These are phyloP conservation scores for Alligator mississippiensis DNA, from an alignment of 2,113 vertebrate genomes.

Conservation along the genomic window DNA sequence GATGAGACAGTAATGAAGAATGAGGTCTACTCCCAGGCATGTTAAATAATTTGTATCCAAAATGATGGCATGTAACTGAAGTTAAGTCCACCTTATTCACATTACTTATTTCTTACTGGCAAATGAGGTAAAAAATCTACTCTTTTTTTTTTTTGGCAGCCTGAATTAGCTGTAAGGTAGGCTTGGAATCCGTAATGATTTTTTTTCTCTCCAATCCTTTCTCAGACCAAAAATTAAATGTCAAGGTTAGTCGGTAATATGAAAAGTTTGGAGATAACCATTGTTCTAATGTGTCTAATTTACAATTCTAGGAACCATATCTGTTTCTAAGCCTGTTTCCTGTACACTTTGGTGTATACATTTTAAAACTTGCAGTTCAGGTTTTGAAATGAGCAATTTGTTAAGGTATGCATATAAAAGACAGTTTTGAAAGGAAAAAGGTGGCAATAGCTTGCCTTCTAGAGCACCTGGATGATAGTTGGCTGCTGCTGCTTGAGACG, in stretches of 20 bases:
- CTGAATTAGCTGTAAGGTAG: neutral
- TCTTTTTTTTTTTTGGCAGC: neutral
- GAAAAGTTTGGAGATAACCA: neutral
- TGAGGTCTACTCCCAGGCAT: neutral
- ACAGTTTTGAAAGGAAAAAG: neutral
- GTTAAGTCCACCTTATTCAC: neutral
- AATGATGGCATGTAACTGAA: neutral
- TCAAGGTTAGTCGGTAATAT: neutral
- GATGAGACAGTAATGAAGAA: neutral
- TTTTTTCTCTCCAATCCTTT: neutral
- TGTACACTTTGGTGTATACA: neutral
- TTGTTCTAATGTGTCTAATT: neutral
- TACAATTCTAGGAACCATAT: neutral
- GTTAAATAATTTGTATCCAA: neutral
- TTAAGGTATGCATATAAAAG: neutral
- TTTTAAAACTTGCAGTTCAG: neutral
- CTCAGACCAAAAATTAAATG: neutral
- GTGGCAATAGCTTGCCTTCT: neutral
- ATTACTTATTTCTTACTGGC: slow-evolving; percentile 6
- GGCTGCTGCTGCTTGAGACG: neutral
- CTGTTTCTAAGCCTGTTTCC: neutral
- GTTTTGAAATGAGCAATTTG: neutral
- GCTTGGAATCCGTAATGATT: neutral
- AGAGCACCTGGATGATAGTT: neutral
- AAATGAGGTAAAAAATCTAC: neutral